phyloP scores from a whole-genome alignment of 2,888 invertebrate species.

The Parelbella ahira region DNA sequence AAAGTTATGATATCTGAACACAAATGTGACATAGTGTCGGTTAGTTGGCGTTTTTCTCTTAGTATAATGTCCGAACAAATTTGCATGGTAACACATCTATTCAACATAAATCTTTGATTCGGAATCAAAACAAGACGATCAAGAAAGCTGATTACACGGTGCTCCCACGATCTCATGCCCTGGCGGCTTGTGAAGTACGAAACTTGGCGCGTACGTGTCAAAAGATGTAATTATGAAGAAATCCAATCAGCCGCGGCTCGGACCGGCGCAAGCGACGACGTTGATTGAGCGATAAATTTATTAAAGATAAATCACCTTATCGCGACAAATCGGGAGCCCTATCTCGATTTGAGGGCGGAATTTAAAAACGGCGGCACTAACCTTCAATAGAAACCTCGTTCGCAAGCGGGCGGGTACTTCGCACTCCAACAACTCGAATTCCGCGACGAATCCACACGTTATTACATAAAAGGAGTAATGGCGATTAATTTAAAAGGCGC shows the following conservation, averaged over 20 bases:
- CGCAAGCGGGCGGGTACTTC: conserved; percentile 2
- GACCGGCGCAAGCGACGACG: conserved; percentile 44
- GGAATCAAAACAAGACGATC: conserved; percentile 69
- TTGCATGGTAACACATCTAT: conserved; percentile 22
- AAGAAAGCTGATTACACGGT: conserved; percentile 77
- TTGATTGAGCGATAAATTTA: conserved; percentile 73
- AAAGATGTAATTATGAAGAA: conserved; percentile 81
- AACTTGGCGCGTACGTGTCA: conserved; percentile 75
- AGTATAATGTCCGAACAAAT: conserved; percentile 4
- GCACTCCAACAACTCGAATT: not conserved
- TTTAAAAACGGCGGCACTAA: conserved; percentile 30
- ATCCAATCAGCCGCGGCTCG: conserved; percentile 68
- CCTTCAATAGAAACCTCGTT: conserved; percentile 4
- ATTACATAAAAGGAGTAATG: conserved; percentile 4
- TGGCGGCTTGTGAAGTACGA: conserved; percentile 68
- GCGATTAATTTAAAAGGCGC: conserved; percentile 47
- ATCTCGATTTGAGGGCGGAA: conserved; percentile 38
- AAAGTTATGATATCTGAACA: too few species aligned
- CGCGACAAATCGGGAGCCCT: conserved; percentile 70
- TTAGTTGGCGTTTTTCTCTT: too few species aligned
- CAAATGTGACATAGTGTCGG: too few species aligned
- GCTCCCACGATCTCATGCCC: conserved; percentile 77
- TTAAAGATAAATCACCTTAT: conserved; percentile 69
- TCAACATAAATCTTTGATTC: conserved; percentile 46
- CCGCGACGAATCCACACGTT: conserved; percentile 6